Base-by-base conservation (phyloP, 2,797 vertebrate genomes). In the Cyprinodon diabolis region DNA sequence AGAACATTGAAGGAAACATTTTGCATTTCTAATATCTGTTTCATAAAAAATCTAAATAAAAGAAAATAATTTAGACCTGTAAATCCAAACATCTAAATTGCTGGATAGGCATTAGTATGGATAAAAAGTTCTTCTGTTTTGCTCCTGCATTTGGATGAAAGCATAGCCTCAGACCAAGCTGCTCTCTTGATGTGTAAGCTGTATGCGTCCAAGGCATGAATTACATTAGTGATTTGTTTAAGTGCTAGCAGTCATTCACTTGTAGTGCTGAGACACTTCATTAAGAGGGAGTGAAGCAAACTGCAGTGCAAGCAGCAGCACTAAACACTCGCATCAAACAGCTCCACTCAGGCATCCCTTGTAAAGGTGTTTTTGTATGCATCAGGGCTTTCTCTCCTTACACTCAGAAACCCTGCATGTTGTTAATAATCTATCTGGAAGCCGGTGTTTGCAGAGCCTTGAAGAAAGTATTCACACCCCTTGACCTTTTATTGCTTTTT, bases 271-370 rank as follows among this genome's bases (percentile, higher is more conserved):
- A 72, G 51, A 43, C 23, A 66, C 72, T 77, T 75, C 10, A 84
- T 85, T 85, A 69, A 78, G 56, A 71, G 37, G 56, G 65, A 82
- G 21, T 54, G 47, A 68, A 71, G 72, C 67, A 77, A 78, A 85
- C 69, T 76, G 71, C 72, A 79, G 72, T 40, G 73, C 71, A 67
- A 78, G 30, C 72, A 70, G 79, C 55, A 76, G 79, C 73, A 48
- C 76, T 79, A 82, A 71, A 78, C 63, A 66, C 85, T 84, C 69
- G 78, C 82, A 81, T 80, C 77, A 85, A 74, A 83, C 77, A 79
- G 76, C 69, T 76, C 70, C 66, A 62, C 66, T 58, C 17, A 57
- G 35, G 65, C 72, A 25, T 56, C 13, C 51, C 65, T 66, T 58
- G 77, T 66, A 69, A 76, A 79, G 55, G 19, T 71, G 25, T 48